Evolutionary conservation across 1,140 invertebrate genomes (phyloP), one percentile per base, ranked within the genome.

Genomic region (Heliothis virescens): DNA sequence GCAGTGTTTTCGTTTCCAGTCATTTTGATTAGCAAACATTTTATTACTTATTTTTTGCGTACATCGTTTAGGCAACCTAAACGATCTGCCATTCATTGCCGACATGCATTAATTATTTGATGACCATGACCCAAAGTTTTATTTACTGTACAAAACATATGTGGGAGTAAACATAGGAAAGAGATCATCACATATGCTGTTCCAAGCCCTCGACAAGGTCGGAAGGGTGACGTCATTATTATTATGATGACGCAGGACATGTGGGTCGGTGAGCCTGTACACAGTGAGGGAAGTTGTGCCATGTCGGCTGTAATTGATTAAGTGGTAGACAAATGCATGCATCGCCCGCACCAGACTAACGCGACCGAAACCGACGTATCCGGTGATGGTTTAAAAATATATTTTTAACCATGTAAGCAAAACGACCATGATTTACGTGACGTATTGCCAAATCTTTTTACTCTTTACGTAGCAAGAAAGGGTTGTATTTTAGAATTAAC

Each of bases 191-290:
- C 75, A 87, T 81, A 78, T 83, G 79, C 80, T 48, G 82, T 72
- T 53, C 52, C 67, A 50, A 87, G 80, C 86, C 92, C 90, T 91
- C 79, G 81, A 86, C 90, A 92, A 94, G 92, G 92, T 89, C 91
- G 86, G 26, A 76, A 48, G 52, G 81, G 57, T 94, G 91, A 94
- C 92, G 91, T 92, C 89, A 94, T 87, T 76, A 80, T 83, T 89
- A 86, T 86, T 87, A 87, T 87, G 87, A 82, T 90, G 85, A 81
- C 87, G 86, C 83, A 87, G 89, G 89, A 89, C 87, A 92, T 91
- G 83, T 87, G 88, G 85, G 86, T 81, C 85, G 82, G 60, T 83
- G 47, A 77, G 78, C 60, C 55, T 53, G 53, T 79, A 80, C 60
- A 74, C 62, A 65, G 50, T 81, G 83, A 86, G 85, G 90, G 89